Percentiles rank a stretch among this genome's conserved stretches.
phyloP scores from a whole-genome alignment of 2,113 vertebrate species.

The Xiphophorus hellerii region DNA sequence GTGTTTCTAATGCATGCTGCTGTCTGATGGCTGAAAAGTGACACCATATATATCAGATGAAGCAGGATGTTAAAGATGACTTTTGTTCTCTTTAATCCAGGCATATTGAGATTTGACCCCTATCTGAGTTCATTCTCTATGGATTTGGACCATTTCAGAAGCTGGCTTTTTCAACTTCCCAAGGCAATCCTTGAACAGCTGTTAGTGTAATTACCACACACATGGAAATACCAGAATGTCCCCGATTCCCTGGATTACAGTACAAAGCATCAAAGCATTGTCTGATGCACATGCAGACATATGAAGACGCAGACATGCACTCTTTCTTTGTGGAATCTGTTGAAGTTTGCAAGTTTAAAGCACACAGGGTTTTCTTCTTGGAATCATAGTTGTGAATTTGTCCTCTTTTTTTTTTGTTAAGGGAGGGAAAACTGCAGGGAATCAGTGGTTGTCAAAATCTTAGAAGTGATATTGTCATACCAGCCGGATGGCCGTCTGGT shows the following conservation, averaged over 20 bases:
- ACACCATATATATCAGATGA: slow-evolving; percentile 56
- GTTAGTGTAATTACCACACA: slow-evolving; percentile 65
- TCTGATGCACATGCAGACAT: slow-evolving; percentile 43
- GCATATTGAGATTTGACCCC: slow-evolving; percentile 36
- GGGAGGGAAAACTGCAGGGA: slow-evolving; percentile 70
- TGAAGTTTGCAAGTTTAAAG: slow-evolving; percentile 69
- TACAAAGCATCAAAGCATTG: slow-evolving; percentile 29
- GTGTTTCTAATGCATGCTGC: slow-evolving; percentile 39
- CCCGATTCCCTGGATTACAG: slow-evolving; percentile 61
- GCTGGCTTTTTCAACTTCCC: slow-evolving; percentile 64
- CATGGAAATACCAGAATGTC: slow-evolving; percentile 68
- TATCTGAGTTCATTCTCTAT: slow-evolving; percentile 45
- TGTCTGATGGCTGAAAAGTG: slow-evolving; percentile 67
- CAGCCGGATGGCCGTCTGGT: slow-evolving; percentile 86
- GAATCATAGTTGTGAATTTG: slow-evolving; percentile 68
- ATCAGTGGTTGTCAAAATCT: slow-evolving; percentile 77
- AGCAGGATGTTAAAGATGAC: slow-evolving; percentile 34
- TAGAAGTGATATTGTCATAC: slow-evolving; percentile 85
- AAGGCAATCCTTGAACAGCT: slow-evolving; percentile 61
- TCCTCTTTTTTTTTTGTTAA: slow-evolving; percentile 47
- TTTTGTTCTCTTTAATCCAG: slow-evolving; percentile 42
- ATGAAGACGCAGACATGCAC: slow-evolving; percentile 19
- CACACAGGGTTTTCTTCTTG: slow-evolving; percentile 65
- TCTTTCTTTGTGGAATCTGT: slow-evolving; percentile 68
- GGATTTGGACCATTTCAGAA: slow-evolving; percentile 64